phyloP scores from a whole-genome alignment of 2,113 vertebrate species.

The Ammodytes dubius region DNA sequence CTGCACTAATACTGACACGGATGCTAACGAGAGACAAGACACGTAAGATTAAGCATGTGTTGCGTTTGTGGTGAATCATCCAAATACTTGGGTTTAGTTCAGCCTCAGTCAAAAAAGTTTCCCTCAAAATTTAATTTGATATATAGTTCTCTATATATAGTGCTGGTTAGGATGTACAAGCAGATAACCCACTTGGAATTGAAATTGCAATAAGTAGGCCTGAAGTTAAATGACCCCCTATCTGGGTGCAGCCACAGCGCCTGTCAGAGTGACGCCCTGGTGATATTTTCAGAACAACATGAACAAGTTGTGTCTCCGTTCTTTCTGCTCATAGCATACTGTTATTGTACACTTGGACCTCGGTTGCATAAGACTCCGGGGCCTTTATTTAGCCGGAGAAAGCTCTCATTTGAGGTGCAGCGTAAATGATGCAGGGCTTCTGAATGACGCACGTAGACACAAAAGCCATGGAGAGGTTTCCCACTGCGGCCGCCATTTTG shows the following conservation, averaged over 20 bases:
- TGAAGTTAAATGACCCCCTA: conserved; percentile 10
- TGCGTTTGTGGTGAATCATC: conserved; percentile 4
- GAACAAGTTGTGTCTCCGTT: conserved; percentile 59
- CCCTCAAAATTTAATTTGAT: neutral
- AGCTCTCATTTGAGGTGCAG: conserved; percentile 84
- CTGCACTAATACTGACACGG: neutral
- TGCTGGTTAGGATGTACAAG: neutral
- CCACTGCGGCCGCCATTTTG: conserved; percentile 57
- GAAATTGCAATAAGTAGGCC: neutral
- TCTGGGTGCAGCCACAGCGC: conserved; percentile 4
- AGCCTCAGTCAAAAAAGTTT: neutral
- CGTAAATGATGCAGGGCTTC: conserved; percentile 74
- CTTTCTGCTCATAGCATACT: conserved; percentile 31
- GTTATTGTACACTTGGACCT: conserved; percentile 63
- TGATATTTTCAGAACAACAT: conserved; percentile 54
- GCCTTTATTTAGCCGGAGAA: conserved; percentile 76
- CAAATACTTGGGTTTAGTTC: neutral
- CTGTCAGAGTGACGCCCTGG: conserved; percentile 40
- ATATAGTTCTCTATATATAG: neutral
- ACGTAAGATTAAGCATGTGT: neutral
- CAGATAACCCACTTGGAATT: neutral
- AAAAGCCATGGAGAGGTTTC: conserved; percentile 74
- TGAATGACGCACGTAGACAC: conserved; percentile 80
- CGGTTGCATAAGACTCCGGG: conserved; percentile 67
- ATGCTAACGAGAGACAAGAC: conserved; percentile 12